Base-by-base conservation (phyloP, 2,113 vertebrate species). In the Leptosomus discolor region DNA sequence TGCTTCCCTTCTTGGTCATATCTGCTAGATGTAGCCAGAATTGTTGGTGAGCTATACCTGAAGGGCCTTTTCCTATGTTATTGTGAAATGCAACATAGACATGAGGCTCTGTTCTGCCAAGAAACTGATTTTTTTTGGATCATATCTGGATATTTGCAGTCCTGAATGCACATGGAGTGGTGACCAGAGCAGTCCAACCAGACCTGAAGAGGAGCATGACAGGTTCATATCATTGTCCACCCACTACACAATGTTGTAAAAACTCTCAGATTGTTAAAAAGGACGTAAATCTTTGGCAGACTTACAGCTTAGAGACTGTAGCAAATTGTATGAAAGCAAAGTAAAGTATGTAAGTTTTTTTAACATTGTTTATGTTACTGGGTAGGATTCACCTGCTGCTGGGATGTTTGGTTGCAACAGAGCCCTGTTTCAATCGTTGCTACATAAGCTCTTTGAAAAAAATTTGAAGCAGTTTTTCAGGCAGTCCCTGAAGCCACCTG, bases 311-410 rank as follows among this genome's bases (percentile, higher is more conserved):
- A 48, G 43, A 74, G 30, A 43, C 39, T n/a, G 20, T 20, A 48
- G 19, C 6, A 37, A 9, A 8, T 21, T 71, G 36, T 17, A 81
- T 48, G 39, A 50, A 65, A 71, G 17, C 12, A 76, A 50, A 15
- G 27, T 30, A 41, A 64, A 54, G 6, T 30, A 43, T 8, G 10
- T 14, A 10, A 0, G 1, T 12, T 11, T 12, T 46, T 58, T 29
- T 45, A 58, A 32, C 12, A 11, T 54, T 76, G 12, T 32, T 85
- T 56, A 22, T 81, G 8, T 39, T 65, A 56, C 11, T 57, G 41
- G 18, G 5, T 57, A 29, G 19, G 11, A 74, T 63, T 84, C 34
- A 53, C 34, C 24, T 63, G 17, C 37, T 74, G 17, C 54, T 84
- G 61, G 9, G 22, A 41, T 15, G 14, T 69, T 30, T 79, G 43